phyloP scores from a whole-genome alignment of 2,113 vertebrate genomes.

The Chaenocephalus aceratus region DNA sequence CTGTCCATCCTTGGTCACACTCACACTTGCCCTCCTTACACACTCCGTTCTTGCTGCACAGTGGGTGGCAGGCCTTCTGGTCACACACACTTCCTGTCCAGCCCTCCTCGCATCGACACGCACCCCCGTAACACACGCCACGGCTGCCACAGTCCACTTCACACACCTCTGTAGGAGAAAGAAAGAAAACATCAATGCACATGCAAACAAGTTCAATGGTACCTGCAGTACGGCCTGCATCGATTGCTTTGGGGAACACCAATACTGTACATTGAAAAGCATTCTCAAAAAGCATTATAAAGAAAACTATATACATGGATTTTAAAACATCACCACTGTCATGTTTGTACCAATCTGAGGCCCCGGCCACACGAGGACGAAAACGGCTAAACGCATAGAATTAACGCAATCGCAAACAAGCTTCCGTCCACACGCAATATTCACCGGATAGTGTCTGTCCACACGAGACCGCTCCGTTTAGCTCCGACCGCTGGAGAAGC shows the following conservation, averaged over 20 bases:
- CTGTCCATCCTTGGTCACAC: slow-evolving; percentile 98
- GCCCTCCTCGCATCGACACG: slow-evolving; percentile 95
- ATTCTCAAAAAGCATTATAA: neutral
- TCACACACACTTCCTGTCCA: slow-evolving; percentile 93
- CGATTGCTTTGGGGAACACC: neutral
- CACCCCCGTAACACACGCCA: slow-evolving; percentile 91
- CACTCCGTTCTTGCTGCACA: slow-evolving; percentile 95
- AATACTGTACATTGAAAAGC: neutral
- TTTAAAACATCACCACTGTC: neutral
- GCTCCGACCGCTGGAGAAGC: no score
- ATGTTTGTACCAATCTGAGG: neutral
- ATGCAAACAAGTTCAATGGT: neutral
- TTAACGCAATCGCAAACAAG: no score
- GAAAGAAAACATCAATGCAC: neutral
- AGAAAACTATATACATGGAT: no score
- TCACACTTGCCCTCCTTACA: slow-evolving; percentile 98
- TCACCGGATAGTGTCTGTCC: no score
- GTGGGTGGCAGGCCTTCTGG: slow-evolving; percentile 94
- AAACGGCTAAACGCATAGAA: no score
- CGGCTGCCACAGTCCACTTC: slow-evolving; percentile 91
- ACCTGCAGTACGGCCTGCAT: no score
- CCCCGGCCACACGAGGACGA: no score
- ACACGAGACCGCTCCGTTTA: no score
- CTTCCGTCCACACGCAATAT: no score
- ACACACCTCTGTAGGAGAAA: slow-evolving; percentile 88